A percentile compares a stretch with the other conserved stretches of the same genome.
These are phyloP conservation scores for Scaptomyza hsui DNA, from an alignment of 1,140 invertebrate species.

Conservation along the genomic window DNA sequence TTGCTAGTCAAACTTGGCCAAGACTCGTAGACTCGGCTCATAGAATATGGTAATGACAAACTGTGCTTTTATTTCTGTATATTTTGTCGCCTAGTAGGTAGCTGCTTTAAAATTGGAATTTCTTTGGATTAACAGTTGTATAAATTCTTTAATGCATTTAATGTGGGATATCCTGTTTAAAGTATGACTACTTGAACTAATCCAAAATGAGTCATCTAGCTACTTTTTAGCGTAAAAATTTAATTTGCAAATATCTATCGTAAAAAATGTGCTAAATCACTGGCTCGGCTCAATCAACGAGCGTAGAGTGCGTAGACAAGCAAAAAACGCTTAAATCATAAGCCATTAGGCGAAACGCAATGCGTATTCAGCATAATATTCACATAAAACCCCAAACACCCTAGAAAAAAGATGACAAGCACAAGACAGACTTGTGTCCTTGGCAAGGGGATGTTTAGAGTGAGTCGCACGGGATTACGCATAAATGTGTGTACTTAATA, in stretches of 20 bases:
- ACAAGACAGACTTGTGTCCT: slow-evolving; percentile 55
- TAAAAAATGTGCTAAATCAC: slow-evolving; percentile 33
- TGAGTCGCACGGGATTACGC: slow-evolving; percentile 8
- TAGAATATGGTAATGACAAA: slow-evolving; percentile 64
- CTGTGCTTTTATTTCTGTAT: slow-evolving; percentile 66
- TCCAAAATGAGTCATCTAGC: slow-evolving; percentile 28
- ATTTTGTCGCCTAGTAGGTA: slow-evolving; percentile 56
- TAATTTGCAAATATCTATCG: slow-evolving; percentile 53
- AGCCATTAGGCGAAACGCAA: slow-evolving; percentile 59
- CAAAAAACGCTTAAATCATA: slow-evolving; percentile 70
- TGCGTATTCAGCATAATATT: slow-evolving; percentile 78
- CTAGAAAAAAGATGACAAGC: slow-evolving; percentile 14
- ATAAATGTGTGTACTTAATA: slow-evolving; percentile 25
- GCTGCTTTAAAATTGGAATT: slow-evolving; percentile 7
- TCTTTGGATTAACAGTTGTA: slow-evolving; percentile 22
- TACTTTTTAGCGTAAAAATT: slow-evolving; percentile 28
- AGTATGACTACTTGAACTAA: background rate
- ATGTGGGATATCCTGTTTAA: slow-evolving; percentile 21
- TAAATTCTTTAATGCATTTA: background rate
- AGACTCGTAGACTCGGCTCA: slow-evolving; percentile 40
- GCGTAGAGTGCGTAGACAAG: slow-evolving; percentile 37
- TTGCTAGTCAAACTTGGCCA: slow-evolving; percentile 66
- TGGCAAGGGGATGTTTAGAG: slow-evolving; percentile 21
- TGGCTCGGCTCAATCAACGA: slow-evolving; percentile 40
- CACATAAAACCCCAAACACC: slow-evolving; percentile 58